Evolutionary conservation across 2,888 invertebrate species (phyloP).

Genomic region (Harpalus rufipes): DNA sequence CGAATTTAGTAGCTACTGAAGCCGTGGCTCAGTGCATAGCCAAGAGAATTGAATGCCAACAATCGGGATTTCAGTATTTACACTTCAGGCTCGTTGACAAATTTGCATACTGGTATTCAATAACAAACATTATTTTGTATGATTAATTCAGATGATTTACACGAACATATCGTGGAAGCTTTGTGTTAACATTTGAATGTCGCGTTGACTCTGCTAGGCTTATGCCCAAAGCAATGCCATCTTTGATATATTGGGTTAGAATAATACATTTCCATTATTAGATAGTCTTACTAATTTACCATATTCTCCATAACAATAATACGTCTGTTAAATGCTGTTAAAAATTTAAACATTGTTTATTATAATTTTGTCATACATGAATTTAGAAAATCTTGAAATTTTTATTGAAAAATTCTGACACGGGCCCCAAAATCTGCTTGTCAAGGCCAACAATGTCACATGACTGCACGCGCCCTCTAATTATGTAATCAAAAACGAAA

Average conservation of each 20-base stretch:
- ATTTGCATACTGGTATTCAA: conserved; percentile 48
- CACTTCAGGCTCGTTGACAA: conserved; percentile 49
- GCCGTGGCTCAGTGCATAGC: conserved; percentile 10
- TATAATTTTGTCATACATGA: too few relatives aligned
- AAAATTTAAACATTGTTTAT: too few relatives aligned
- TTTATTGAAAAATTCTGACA: too few relatives aligned
- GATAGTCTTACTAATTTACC: too few relatives aligned
- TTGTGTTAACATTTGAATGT: conserved; percentile 38
- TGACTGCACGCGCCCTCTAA: too few relatives aligned
- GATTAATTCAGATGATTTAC: conserved; percentile 55
- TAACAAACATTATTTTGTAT: conserved; percentile 52
- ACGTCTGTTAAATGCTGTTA: too few relatives aligned
- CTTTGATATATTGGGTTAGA: too few relatives aligned
- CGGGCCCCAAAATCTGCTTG: too few relatives aligned
- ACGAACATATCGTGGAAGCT: conserved; percentile 6
- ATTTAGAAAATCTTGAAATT: too few relatives aligned
- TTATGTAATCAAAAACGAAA: too few relatives aligned
- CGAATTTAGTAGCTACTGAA: conserved; percentile 5
- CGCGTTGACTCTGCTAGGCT: conserved; percentile 25
- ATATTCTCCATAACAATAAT: not conserved
- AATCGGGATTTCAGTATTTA: conserved; percentile 50
- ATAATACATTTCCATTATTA: too few relatives aligned
- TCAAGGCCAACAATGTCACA: too few relatives aligned
- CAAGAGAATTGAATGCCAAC: conserved; percentile 53
- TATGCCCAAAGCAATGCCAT: not conserved